phyloP scores from a whole-genome alignment of 2,888 invertebrate genomes.

The Tuta absoluta region DNA sequence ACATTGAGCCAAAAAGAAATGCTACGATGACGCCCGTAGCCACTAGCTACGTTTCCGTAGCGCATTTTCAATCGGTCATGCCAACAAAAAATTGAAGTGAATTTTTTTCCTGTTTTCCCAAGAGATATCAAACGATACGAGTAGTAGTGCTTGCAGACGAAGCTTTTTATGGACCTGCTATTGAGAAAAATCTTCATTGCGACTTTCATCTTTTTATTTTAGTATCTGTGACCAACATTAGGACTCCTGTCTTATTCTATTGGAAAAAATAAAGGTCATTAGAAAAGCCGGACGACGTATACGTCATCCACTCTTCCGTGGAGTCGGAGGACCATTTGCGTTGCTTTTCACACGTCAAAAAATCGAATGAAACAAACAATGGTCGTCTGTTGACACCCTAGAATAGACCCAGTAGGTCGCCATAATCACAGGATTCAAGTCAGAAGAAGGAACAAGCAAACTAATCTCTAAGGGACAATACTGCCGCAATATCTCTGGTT shows the following conservation, averaged over 20 bases:
- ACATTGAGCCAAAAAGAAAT: background rate
- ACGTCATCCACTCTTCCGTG: too few relatives aligned
- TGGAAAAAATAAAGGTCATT: too few relatives aligned
- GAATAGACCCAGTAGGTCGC: conserved; percentile 35
- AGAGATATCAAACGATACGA: conserved; percentile 18
- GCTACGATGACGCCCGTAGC: background rate
- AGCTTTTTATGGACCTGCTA: too few relatives aligned
- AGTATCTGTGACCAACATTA: too few relatives aligned
- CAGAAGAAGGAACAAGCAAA: conserved; percentile 50
- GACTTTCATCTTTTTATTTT: too few relatives aligned
- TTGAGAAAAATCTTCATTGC: too few relatives aligned
- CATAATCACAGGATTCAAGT: conserved; percentile 54
- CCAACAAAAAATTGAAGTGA: background rate
- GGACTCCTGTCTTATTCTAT: too few relatives aligned
- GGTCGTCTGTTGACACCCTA: too few relatives aligned
- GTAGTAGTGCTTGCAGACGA: conserved; percentile 10
- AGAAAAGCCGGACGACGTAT: too few relatives aligned
- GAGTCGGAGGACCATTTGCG: too few relatives aligned
- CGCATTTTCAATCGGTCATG: background rate
- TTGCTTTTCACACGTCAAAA: too few relatives aligned
- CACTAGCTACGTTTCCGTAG: background rate
- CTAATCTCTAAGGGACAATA: conserved; percentile 78
- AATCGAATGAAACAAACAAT: too few relatives aligned
- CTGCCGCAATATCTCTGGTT: conserved; percentile 73
- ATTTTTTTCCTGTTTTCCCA: background rate